phyloP scores from a whole-genome alignment of 2,888 invertebrate genomes.

The Meteorus cinctellus region DNA sequence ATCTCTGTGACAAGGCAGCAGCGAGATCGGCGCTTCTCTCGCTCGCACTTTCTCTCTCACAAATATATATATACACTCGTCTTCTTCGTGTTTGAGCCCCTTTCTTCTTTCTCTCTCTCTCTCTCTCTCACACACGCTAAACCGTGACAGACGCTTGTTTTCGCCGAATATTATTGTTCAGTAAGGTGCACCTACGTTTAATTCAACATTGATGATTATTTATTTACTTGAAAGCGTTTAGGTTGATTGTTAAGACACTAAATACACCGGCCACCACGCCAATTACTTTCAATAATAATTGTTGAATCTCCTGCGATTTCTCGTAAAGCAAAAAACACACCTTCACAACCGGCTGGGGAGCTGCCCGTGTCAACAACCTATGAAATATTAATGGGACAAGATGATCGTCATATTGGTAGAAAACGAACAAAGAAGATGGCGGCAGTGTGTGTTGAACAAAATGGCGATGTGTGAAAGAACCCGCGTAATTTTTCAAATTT shows the following conservation, averaged over 20 bases:
- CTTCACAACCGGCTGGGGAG: constrained; percentile 66
- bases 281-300: constrained; percentile 45
- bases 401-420: constrained; percentile 48
- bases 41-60: not conserved
- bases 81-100: not conserved
- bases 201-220: constrained; percentile 14
- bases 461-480: not conserved
- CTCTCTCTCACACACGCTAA: constrained; percentile 9
- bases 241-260: constrained; percentile 10
- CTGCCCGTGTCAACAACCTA: constrained; percentile 69
- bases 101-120: constrained; percentile 1
- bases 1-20: constrained; percentile 30
- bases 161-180: constrained; percentile 55
- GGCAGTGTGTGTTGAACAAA: not conserved
- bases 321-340: constrained; percentile 61
- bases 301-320: constrained; percentile 49
- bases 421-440: constrained; percentile 16
- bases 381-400: constrained; percentile 65
- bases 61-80: constrained; percentile 4
- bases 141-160: constrained; percentile 63
- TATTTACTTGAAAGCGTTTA: constrained; percentile 44
- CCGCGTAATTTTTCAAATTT: not conserved
- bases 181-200: not conserved
- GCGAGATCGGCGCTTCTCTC: constrained; percentile 42
- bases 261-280: constrained; percentile 28